phyloP scores from a whole-genome alignment of 2,113 vertebrate genomes.

The Xiphophorus maculatus region DNA sequence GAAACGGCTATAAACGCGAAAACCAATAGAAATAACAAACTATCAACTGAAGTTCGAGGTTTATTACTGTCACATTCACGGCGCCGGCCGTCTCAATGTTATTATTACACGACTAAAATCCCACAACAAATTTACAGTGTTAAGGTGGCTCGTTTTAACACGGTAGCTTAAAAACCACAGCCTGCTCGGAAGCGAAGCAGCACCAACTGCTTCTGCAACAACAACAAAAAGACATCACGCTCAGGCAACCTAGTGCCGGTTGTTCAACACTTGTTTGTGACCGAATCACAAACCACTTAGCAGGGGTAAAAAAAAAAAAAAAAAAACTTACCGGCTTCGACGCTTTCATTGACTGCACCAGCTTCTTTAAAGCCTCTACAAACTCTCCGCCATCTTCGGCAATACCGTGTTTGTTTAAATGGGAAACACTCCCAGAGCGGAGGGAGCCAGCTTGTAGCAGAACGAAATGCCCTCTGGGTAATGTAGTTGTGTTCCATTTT shows the following conservation, averaged over 20 bases:
- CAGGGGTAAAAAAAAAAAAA: conserved; percentile 40
- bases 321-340: conserved; percentile 77
- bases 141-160: conserved; percentile 60
- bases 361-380: conserved; percentile 80
- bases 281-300: neutral
- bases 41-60: neutral
- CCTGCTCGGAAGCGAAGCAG: conserved; percentile 58
- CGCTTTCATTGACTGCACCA: conserved; percentile 77
- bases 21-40: neutral
- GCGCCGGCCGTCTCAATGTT: neutral
- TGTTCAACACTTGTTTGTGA: conserved; percentile 14
- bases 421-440: conserved; percentile 86
- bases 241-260: conserved; percentile 9
- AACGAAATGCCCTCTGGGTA: conserved; percentile 72
- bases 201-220: conserved; percentile 43
- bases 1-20: conserved; percentile 17
- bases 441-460: conserved; percentile 76
- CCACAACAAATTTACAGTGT: conserved; percentile 39
- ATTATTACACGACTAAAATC: conserved; percentile 8
- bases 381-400: conserved; percentile 87
- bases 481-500: conserved; percentile 47
- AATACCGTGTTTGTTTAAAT: conserved; percentile 87
- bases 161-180: conserved; percentile 61
- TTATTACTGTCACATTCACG: neutral
- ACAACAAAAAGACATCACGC: neutral